A percentile compares a stretch with the other conserved stretches of the same genome.
Conservation (phyloP, 2,113 vertebrate genomes). For the Falcunculus frontatus region DNA sequence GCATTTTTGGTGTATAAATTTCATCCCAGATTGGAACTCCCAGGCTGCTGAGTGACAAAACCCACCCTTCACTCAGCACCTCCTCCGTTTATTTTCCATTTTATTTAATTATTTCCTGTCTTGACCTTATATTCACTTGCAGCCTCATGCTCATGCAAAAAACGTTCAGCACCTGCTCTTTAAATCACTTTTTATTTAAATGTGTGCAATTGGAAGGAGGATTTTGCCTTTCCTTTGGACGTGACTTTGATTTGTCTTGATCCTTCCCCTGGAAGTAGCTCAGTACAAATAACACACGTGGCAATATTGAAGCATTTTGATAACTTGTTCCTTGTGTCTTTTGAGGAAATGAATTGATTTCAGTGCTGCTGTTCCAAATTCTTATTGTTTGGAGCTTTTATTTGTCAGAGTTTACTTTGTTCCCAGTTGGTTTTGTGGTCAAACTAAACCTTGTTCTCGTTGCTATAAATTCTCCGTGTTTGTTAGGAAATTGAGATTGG, state of each 20-base stretch:
- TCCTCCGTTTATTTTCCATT: not conserved
- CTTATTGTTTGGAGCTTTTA: conserved; percentile 63
- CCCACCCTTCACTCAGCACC: not conserved
- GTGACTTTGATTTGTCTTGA: not conserved
- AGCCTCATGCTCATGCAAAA: conserved; percentile 3
- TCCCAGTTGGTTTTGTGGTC: conserved; percentile 36
- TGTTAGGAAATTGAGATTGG: not conserved
- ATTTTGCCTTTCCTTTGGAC: not conserved
- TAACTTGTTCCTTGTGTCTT: conserved; percentile 75
- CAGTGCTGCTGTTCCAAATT: conserved; percentile 76
- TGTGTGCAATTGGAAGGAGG: conserved; percentile 2
- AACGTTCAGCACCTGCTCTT: not conserved
- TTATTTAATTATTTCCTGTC: not conserved
- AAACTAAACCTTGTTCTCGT: not conserved
- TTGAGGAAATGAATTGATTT: conserved; percentile 56
- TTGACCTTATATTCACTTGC: not conserved
- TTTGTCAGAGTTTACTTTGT: conserved; percentile 25
- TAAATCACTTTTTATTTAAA: not conserved
- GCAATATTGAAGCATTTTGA: conserved; percentile 74
- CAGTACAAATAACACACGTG: conserved; percentile 60
- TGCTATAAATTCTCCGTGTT: conserved; percentile 29
- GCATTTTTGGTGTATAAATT: not conserved
- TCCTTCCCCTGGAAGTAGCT: conserved; percentile 51
- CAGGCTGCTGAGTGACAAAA: not conserved
- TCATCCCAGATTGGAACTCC: not conserved